These are phyloP conservation scores for Fopius arisanus DNA, from an alignment of 1,140 invertebrate genomes.

Conservation along the genomic window DNA sequence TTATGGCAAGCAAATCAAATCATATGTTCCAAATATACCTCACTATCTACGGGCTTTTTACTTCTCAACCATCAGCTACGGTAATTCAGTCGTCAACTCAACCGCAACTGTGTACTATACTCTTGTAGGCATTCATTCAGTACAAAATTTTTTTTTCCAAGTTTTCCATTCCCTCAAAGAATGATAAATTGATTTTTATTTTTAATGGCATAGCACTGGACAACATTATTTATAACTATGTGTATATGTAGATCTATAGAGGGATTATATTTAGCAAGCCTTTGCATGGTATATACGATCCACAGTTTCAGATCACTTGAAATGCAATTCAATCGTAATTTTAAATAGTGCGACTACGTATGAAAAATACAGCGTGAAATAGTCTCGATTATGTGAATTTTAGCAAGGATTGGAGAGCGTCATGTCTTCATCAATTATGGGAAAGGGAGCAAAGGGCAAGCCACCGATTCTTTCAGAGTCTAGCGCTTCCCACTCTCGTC, in stretches of 20 bases:
- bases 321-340: not conserved
- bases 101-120: constrained; percentile 7
- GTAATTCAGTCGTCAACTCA: constrained; percentile 9
- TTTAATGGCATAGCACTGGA: no score
- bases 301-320: not conserved
- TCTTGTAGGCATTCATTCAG: constrained; percentile 28
- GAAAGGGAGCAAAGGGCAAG: constrained; percentile 50
- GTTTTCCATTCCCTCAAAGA: no score
- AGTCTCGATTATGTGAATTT: not conserved
- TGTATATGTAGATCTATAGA: not conserved
- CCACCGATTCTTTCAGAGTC: constrained; percentile 52
- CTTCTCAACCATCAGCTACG: not conserved
- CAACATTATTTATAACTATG: no score
- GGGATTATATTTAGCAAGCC: not conserved
- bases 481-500: constrained; percentile 41
- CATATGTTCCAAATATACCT: not conserved
- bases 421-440: constrained; percentile 41
- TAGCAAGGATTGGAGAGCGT: constrained; percentile 16
- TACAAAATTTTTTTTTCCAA: no score
- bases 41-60: not conserved
- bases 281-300: not conserved
- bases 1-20: no score
- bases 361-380: no score
- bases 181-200: no score
- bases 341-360: not conserved